Evolutionary conservation across 2,113 vertebrate species (phyloP).

Genomic region (Macroglossus sobrinus): DNA sequence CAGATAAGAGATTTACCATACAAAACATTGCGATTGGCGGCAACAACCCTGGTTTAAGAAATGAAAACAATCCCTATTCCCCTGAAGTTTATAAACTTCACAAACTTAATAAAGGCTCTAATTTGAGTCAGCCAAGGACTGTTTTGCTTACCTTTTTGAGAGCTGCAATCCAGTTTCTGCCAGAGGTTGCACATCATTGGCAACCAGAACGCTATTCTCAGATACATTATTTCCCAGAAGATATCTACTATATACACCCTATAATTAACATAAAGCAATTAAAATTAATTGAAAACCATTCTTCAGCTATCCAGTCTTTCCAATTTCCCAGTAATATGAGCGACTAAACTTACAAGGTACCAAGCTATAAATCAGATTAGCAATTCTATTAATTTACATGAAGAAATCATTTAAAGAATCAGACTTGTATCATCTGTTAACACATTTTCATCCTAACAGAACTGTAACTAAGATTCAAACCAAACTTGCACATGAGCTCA

Average conservation of each 20-base stretch:
- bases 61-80: background rate
- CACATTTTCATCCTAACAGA: background rate
- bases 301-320: background rate
- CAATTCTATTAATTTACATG: background rate
- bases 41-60: background rate
- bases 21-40: background rate
- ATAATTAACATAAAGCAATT: conserved; percentile 34
- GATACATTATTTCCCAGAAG: conserved; percentile 92
- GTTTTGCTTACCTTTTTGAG: conserved; percentile 82
- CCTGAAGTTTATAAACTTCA: background rate
- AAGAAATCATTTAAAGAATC: background rate
- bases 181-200: conserved; percentile 87
- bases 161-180: conserved; percentile 88
- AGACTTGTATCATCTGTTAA: background rate
- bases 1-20: background rate
- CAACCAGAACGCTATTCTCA: conserved; percentile 84
- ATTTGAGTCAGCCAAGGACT: background rate
- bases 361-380: background rate
- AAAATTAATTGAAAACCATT: background rate
- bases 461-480: background rate
- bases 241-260: conserved; percentile 91
- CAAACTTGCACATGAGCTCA: background rate
- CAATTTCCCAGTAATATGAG: background rate
- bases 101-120: background rate
- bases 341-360: background rate